phyloP scores from a whole-genome alignment of 2,797 vertebrate genomes.

The Pseudochromis fuscus region DNA sequence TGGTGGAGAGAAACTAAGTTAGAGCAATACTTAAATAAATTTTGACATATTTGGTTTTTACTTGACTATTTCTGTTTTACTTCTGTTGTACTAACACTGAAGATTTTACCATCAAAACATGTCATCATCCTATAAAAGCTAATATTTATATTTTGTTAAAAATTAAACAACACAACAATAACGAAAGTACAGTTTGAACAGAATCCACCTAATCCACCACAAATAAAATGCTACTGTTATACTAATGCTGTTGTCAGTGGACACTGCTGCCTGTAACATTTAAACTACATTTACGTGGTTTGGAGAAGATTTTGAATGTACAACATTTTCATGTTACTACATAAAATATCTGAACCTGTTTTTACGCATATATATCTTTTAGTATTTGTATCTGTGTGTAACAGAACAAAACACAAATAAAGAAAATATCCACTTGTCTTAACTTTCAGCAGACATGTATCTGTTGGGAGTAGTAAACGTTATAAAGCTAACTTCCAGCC shows the following conservation, averaged over 20 bases:
- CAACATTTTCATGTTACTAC: background rate
- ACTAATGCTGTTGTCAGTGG: too few species aligned
- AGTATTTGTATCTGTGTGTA: conserved; percentile 1
- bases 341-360: background rate
- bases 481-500: conserved; percentile 51
- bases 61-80: too few species aligned
- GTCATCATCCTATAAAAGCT: too few species aligned
- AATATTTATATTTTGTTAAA: too few species aligned
- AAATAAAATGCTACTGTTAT: too few species aligned
- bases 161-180: background rate
- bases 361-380: background rate
- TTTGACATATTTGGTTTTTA: too few species aligned
- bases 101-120: too few species aligned
- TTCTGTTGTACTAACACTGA: too few species aligned
- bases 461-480: conserved; percentile 44
- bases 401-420: background rate
- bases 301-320: background rate
- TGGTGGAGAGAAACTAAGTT: too few species aligned
- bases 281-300: background rate
- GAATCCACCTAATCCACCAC: too few species aligned
- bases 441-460: conserved; percentile 17
- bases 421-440: conserved; percentile 24
- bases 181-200: background rate
- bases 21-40: too few species aligned
- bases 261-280: background rate